A percentile compares a stretch with the other conserved stretches of the same genome.
Conservation (phyloP, 2,113 vertebrate species). For the Psittacula cyanocephala region DNA sequence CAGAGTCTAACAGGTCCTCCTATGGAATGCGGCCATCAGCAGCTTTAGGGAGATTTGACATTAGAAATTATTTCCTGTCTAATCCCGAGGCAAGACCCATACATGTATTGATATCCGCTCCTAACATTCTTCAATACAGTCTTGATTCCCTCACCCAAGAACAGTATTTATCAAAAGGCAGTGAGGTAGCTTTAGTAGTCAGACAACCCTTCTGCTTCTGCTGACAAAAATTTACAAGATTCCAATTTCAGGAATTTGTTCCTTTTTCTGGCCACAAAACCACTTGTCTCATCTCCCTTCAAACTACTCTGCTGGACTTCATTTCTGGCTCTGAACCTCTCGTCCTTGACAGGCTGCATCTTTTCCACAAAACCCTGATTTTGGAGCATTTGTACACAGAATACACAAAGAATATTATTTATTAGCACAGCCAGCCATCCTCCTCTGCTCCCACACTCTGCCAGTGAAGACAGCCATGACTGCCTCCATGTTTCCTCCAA, state of each 20-base stretch:
- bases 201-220: background rate
- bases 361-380: background rate
- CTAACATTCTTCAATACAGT: background rate
- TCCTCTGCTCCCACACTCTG: background rate
- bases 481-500: background rate
- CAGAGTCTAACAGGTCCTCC: background rate
- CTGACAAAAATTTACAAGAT: background rate
- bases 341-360: background rate
- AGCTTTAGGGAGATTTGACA: background rate
- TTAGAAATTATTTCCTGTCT: background rate
- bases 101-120: accelerated
- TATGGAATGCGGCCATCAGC: background rate
- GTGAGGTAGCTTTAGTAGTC: background rate
- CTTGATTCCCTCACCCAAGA: background rate
- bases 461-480: background rate
- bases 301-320: background rate
- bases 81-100: background rate
- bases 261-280: background rate
- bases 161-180: background rate
- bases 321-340: background rate
- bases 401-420: background rate
- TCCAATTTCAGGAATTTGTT: background rate
- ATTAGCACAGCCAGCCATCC: background rate
- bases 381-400: background rate
- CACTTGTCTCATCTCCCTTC: background rate